Evolutionary conservation across 2,888 invertebrate species (phyloP).

Genomic region (Luperina nickerlii): DNA sequence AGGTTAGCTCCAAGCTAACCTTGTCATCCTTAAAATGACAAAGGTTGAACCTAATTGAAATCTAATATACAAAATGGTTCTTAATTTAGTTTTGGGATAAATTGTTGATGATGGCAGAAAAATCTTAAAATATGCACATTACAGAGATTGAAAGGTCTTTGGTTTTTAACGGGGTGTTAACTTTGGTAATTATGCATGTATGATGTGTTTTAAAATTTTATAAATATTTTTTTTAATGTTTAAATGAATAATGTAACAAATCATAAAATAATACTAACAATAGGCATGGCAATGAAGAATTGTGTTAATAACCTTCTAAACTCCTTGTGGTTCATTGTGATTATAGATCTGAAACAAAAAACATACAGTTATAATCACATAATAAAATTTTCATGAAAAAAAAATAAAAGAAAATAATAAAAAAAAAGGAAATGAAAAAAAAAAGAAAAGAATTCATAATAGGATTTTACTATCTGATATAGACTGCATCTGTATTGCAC

Average conservation of each 20-base stretch:
- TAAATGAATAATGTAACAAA: slow-evolving; percentile 26
- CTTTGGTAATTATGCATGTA: not conserved
- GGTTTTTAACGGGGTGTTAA: not conserved
- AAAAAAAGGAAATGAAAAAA: too few relatives aligned
- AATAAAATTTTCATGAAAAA: not conserved
- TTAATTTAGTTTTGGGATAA: not conserved
- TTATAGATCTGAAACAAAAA: slow-evolving; percentile 94
- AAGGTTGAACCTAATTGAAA: not conserved
- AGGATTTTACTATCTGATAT: not conserved
- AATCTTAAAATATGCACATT: not conserved
- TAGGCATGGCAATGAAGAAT: slow-evolving; percentile 96
- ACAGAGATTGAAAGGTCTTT: not conserved
- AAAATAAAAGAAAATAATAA: too few relatives aligned
- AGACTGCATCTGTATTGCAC: not conserved
- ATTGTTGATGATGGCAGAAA: not conserved
- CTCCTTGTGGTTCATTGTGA: slow-evolving; percentile 94
- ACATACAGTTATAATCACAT: not conserved
- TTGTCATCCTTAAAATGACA: not conserved
- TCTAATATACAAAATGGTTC: too few relatives aligned
- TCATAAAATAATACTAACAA: slow-evolving; percentile 90
- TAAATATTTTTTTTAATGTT: not conserved
- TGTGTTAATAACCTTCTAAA: slow-evolving; percentile 94
- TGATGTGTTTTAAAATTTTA: not conserved
- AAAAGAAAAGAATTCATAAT: not conserved
- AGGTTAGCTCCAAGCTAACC: not conserved